A percentile compares a stretch with the other conserved stretches of the same genome.
Evolutionary conservation across 2,113 vertebrate genomes (phyloP).

Genomic region (Eira barbara): DNA sequence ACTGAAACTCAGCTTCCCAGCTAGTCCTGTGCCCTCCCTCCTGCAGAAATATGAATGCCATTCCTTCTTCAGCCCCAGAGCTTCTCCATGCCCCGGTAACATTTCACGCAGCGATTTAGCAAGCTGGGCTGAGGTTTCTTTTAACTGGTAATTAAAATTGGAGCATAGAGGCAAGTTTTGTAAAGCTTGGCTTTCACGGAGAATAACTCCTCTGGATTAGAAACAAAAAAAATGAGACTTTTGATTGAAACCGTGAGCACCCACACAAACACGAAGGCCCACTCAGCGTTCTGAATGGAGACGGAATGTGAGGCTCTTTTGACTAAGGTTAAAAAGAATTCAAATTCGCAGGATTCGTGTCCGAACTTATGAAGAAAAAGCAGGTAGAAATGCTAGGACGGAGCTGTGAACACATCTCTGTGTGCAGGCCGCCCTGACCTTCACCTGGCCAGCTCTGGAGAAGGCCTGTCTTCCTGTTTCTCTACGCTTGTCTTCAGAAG

Average conservation of each 20-base stretch:
- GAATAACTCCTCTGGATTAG: neutral
- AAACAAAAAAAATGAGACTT: neutral
- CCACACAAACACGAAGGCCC: neutral
- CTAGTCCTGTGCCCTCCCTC: neutral
- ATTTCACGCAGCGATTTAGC: neutral
- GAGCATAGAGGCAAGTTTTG: neutral
- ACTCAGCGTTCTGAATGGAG: neutral
- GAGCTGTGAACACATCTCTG: neutral
- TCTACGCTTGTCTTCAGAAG: neutral
- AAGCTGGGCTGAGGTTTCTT: neutral
- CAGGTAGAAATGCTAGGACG: neutral
- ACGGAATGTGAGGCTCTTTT: neutral
- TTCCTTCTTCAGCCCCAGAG: neutral
- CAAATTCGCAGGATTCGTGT: neutral
- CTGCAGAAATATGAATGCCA: neutral
- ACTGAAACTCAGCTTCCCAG: neutral
- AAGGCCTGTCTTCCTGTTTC: neutral
- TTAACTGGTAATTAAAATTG: slow-evolving; percentile 5
- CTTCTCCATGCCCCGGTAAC: neutral
- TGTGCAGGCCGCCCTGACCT: neutral
- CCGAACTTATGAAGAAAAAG: neutral
- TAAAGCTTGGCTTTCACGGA: slow-evolving; percentile 1
- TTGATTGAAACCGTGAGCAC: neutral
- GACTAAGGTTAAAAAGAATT: neutral
- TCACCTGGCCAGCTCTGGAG: neutral